A percentile compares a stretch with the other conserved stretches of the same genome.
phyloP scores from a whole-genome alignment of 1,140 invertebrate species.

The Brachionus sp. region DNA sequence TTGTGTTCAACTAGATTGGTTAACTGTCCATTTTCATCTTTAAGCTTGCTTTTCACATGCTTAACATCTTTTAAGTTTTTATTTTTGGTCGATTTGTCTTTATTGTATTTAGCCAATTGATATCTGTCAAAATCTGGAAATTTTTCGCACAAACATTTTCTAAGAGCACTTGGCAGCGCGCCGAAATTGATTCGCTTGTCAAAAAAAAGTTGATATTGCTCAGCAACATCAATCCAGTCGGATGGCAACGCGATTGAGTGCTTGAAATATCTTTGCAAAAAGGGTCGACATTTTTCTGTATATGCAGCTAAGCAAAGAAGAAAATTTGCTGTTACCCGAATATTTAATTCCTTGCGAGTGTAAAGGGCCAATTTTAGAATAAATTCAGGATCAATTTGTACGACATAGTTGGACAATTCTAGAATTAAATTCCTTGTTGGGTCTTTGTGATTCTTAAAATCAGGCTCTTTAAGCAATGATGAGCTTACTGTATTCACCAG shows the following conservation, averaged over 20 bases:
- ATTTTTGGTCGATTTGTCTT: conserved; percentile 57
- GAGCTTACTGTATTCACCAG: conserved; percentile 17
- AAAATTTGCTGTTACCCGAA: conserved; percentile 61
- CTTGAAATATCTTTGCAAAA: conserved; percentile 59
- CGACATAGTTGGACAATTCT: conserved; percentile 50
- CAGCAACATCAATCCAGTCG: conserved; percentile 62
- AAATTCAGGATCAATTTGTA: conserved; percentile 60
- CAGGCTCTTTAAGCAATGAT: conserved; percentile 56
- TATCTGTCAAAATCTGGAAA: conserved; percentile 62
- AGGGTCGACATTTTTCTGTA: conserved; percentile 53
- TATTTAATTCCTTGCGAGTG: conserved; percentile 59
- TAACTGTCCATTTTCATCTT: conserved; percentile 32
- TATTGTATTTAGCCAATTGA: conserved; percentile 61
- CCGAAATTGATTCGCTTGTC: conserved; percentile 54
- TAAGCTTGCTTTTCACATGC: background rate
- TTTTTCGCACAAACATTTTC: conserved; percentile 58
- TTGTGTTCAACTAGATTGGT: conserved; percentile 41
- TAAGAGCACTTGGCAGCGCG: conserved; percentile 56
- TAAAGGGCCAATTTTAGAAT: conserved; percentile 62
- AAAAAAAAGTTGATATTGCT: conserved; percentile 57
- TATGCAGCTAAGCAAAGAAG: conserved; percentile 58
- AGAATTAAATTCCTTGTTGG: conserved; percentile 50
- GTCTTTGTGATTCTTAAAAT: conserved; percentile 54
- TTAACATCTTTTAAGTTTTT: conserved; percentile 7
- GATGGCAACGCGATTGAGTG: conserved; percentile 57